Conservation (phyloP, 2,888 invertebrate species). For the Callimorpha dominula region DNA sequence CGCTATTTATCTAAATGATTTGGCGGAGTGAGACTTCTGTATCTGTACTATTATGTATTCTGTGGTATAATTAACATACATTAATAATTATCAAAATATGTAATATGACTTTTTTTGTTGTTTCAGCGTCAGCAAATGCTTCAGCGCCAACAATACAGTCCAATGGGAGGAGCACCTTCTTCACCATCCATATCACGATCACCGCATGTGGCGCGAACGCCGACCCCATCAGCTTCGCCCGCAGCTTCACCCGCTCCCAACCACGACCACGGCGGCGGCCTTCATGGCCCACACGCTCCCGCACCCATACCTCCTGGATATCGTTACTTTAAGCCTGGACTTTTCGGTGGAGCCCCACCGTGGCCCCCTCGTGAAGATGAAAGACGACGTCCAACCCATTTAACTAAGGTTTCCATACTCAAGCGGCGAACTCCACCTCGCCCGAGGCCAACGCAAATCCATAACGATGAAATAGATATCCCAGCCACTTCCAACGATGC, state of each 20-base stretch:
- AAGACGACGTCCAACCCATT: constrained; percentile 69
- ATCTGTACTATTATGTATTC: not conserved
- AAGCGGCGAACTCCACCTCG: constrained; percentile 88
- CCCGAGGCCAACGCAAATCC: constrained; percentile 57
- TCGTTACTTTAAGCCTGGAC: constrained; percentile 87
- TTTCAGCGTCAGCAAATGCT: constrained; percentile 80
- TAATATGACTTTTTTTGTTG: not conserved
- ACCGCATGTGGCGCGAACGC: constrained; percentile 85
- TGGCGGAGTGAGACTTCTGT: no score
- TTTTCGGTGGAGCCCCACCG: constrained; percentile 89
- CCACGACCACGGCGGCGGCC: constrained; percentile 62
- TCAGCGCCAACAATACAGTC: constrained; percentile 83
- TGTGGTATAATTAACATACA: not conserved
- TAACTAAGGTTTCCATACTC: constrained; percentile 87
- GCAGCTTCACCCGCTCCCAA: constrained; percentile 78
- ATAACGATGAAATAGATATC: constrained; percentile 64
- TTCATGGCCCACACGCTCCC: constrained; percentile 64
- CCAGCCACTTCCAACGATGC: constrained; percentile 76
- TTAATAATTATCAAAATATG: not conserved
- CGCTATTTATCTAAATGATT: no score
- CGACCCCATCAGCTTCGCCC: constrained; percentile 76
- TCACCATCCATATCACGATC: constrained; percentile 87
- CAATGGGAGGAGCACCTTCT: constrained; percentile 84
- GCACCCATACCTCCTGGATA: constrained; percentile 88
- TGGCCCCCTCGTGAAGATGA: constrained; percentile 84